Evolutionary conservation across 2,113 vertebrate genomes (phyloP).

Genomic region (Petrocephalus microphthalmus): DNA sequence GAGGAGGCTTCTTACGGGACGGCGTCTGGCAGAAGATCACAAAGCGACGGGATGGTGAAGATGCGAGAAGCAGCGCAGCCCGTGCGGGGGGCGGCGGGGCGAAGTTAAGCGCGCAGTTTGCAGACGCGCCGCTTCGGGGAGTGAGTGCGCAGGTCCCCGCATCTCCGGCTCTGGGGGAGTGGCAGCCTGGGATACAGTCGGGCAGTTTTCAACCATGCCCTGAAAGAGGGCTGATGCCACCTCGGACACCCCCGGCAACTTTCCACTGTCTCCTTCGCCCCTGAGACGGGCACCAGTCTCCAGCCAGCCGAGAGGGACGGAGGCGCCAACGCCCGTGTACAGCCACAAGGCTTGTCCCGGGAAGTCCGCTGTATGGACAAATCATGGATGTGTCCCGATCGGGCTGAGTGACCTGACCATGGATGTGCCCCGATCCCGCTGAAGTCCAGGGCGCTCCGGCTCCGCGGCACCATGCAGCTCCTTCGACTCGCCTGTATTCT

Average conservation of each 20-base stretch:
- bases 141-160: not conserved
- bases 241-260: not conserved
- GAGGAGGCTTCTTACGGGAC: not conserved
- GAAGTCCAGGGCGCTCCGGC: constrained; percentile 67
- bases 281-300: not conserved
- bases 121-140: not conserved
- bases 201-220: not conserved
- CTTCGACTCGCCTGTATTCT: constrained; percentile 92
- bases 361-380: constrained; percentile 22
- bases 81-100: not conserved
- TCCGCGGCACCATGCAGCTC: constrained; percentile 86
- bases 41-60: not conserved
- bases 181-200: not conserved
- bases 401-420: constrained; percentile 33
- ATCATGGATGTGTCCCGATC: constrained; percentile 45
- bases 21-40: not conserved
- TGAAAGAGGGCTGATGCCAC: not conserved
- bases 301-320: not conserved
- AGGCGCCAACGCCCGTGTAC: not conserved
- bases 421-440: constrained; percentile 44
- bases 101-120: not conserved
- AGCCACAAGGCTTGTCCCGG: not conserved
- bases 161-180: not conserved
- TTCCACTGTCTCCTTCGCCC: not conserved
- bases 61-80: not conserved